Evolutionary conservation across 2,797 vertebrate species (phyloP).

Genomic region (Smutsia gigantea): DNA sequence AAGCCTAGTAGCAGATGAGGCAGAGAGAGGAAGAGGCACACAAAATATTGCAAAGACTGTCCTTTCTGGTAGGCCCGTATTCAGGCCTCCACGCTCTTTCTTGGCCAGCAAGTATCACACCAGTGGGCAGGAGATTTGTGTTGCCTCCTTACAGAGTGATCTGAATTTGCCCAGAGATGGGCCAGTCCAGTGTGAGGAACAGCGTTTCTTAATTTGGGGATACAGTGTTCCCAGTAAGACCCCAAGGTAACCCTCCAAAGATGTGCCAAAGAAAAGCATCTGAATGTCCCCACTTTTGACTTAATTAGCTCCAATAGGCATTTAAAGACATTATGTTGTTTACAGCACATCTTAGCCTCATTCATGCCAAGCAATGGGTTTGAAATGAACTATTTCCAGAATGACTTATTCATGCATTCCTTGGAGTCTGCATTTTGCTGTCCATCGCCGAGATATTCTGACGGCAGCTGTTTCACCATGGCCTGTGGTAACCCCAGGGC

Average conservation of each 20-base stretch:
- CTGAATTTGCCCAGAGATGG: background rate
- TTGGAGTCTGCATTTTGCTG: background rate
- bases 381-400: background rate
- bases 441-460: background rate
- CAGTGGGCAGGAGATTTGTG: background rate
- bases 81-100: background rate
- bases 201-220: background rate
- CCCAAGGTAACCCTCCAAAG: rapidly evolving
- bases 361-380: background rate
- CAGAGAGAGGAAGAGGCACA: background rate
- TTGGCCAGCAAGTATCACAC: conserved; percentile 33
- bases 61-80: background rate
- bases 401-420: background rate
- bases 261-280: rapidly evolving
- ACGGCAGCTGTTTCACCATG: background rate
- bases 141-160: conserved; percentile 50
- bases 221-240: background rate
- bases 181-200: background rate
- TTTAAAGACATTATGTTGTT: background rate
- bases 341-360: rapidly evolving
- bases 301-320: background rate
- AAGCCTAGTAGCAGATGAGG: background rate
- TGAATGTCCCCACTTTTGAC: rapidly evolving
- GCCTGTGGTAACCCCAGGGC: conserved; percentile 53
- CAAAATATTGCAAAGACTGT: rapidly evolving